Conservation (phyloP, 2,888 invertebrate species). For the Hydraecia micacea region DNA sequence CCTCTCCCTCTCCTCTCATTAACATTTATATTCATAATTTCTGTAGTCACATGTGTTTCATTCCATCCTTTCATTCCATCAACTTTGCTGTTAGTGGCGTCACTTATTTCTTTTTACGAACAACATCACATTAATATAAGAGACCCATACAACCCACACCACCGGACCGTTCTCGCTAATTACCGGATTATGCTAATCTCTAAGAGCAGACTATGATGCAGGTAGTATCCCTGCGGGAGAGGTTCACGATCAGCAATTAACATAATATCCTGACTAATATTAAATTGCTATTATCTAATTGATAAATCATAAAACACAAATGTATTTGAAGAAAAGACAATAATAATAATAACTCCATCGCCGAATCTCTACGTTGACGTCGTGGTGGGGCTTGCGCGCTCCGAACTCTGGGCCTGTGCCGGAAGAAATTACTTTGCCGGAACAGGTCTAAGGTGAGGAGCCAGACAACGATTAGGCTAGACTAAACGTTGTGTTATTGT, state of each 20-base stretch:
- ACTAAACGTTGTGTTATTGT: neutral
- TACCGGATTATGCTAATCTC: slow-evolving; percentile 57
- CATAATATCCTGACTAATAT: neutral
- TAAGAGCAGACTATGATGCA: slow-evolving; percentile 33
- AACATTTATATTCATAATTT: neutral
- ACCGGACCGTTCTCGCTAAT: slow-evolving; percentile 38
- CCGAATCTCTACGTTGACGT: no score
- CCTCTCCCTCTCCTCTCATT: neutral
- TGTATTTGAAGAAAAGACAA: no score
- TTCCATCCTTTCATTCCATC: neutral
- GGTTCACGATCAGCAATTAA: slow-evolving; percentile 7
- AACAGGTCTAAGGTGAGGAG: no score
- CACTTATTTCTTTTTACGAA: neutral
- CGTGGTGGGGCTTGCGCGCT: no score
- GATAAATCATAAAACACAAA: neutral
- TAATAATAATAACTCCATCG: no score
- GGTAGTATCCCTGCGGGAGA: neutral
- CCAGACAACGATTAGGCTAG: no score
- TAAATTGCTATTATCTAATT: slow-evolving; percentile 1
- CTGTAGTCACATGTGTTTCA: neutral
- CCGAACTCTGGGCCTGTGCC: no score
- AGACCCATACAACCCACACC: neutral
- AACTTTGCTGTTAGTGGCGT: neutral
- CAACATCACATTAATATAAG: slow-evolving; percentile 14
- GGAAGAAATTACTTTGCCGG: no score